Evolutionary conservation across 2,888 invertebrate genomes (phyloP), one percentile per base, ranked within the genome.

Genomic region (Hypomecis atomaria): DNA sequence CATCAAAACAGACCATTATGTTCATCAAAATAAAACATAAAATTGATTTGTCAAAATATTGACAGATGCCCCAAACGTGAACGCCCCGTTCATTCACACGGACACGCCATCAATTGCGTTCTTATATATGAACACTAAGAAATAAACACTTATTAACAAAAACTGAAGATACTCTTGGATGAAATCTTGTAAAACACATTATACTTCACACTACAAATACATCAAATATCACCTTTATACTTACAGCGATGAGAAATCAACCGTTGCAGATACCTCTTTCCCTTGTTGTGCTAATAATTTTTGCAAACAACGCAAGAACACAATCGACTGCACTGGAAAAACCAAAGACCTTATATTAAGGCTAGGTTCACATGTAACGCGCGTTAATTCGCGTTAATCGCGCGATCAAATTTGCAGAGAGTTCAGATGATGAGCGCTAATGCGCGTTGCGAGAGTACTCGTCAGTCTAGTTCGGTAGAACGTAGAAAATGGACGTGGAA

Each of bases 191-290:
- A 45, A 23, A 45, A 45, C 23, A 45, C 45, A 45, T 45, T 23
- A 23, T 45, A 45, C 8, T 45, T 13, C 45, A 47, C 45, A 47
- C 45, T 47, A 47, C 23, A 5, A 10, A 47, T 47, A 47, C 9
- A 48, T 33, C 36, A 33, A n/a, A 43, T 43, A n/a, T 11, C 11
- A 43, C n/a, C 43, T 43, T 34, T 36, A 48, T 36, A 48, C 36
- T 48, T 48, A 48, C 36, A 34, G 48, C 48, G 48, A 48, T 48
- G 48, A 48, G 48, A 48, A 48, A 48, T 48, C 48, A 48, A 48
- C 48, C 48, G 48, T 34, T 48, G 48, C 48, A 48, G 48, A 48
- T 36, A 48, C 48, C 48, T 48, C 48, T 48, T 48, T 48, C 36
- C 34, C 34, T 48, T 10, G 34, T 34, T 48, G 34, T 48, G 36